Percentiles rank a stretch among this genome's conserved stretches.
phyloP scores from a whole-genome alignment of 2,888 invertebrate species.

The Hoplodrina ambigua region DNA sequence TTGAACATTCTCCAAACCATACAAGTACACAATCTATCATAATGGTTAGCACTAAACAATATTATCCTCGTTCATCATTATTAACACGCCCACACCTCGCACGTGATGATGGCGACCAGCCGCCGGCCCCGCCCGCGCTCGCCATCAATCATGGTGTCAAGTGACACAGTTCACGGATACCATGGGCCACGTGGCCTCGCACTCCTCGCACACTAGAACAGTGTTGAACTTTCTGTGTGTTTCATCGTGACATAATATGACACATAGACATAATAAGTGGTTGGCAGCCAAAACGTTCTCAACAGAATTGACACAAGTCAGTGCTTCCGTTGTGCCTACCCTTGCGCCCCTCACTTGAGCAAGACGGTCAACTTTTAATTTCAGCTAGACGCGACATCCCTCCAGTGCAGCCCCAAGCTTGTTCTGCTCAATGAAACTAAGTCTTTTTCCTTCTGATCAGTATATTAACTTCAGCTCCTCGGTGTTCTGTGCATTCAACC shows the following conservation, averaged over 20 bases:
- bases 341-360: too few species aligned
- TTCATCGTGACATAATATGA: constrained; percentile 14
- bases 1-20: not conserved
- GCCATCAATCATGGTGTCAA: constrained; percentile 41
- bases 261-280: not conserved
- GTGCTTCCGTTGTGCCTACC: too few species aligned
- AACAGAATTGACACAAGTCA: not conserved
- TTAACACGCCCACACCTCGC: constrained; percentile 14
- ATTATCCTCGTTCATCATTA: constrained; percentile 8
- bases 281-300: not conserved
- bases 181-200: constrained; percentile 3
- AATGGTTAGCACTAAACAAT: not conserved
- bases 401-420: not conserved
- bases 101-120: constrained; percentile 15
- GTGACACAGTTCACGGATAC: constrained; percentile 39
- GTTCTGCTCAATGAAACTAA: not conserved
- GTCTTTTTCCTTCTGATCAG: not conserved
- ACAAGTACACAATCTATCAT: not conserved
- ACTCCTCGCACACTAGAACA: not conserved
- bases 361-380: too few species aligned
- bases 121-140: constrained; percentile 25
- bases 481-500: not conserved
- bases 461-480: not conserved
- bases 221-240: constrained; percentile 11
- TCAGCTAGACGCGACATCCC: not conserved